These are phyloP conservation scores for Agrochola circellaris DNA, from an alignment of 2,888 invertebrate genomes.

Conservation along the genomic window DNA sequence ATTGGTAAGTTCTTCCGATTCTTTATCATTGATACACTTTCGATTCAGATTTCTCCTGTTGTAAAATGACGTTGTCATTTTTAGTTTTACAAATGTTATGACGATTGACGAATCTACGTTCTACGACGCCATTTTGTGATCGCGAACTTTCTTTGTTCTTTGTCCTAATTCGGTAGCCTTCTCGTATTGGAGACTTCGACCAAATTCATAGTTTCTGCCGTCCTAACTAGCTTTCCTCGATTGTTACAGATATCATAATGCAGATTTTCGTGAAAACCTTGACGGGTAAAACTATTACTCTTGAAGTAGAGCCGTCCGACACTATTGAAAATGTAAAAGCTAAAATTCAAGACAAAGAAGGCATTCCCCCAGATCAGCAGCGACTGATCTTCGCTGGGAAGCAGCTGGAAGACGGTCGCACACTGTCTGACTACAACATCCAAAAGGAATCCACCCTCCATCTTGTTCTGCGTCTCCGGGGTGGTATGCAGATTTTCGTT, in stretches of 20 bases:
- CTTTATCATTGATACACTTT: neutral
- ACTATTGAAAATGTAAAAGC: constrained; percentile 3
- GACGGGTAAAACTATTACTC: constrained; percentile 75
- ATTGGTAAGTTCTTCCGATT: constrained; percentile 53
- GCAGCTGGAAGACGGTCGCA: constrained; percentile 3
- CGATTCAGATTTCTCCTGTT: neutral
- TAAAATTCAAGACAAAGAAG: constrained; percentile 1
- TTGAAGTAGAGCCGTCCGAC: neutral
- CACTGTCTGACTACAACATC: neutral
- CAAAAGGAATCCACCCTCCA: constrained; percentile 2
- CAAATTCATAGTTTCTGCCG: constrained; percentile 73
- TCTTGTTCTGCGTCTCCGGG: neutral
- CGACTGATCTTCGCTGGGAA: constrained; percentile 2
- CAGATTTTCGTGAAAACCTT: constrained; percentile 81
- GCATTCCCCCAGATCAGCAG: constrained; percentile 4
- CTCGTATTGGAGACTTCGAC: constrained; percentile 46
- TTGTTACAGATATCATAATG: constrained; percentile 82
- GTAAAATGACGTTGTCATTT: constrained; percentile 64
- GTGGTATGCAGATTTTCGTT: constrained; percentile 78
- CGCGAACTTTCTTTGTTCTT: constrained; percentile 85
- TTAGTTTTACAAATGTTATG: constrained; percentile 14
- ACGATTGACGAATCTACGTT: constrained; percentile 1
- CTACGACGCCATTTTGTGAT: constrained; percentile 86
- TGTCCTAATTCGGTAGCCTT: constrained; percentile 65
- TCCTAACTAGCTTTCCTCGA: constrained; percentile 61